Conservation (phyloP, 2,888 invertebrate species). For the Eugnorisma glareosa region DNA sequence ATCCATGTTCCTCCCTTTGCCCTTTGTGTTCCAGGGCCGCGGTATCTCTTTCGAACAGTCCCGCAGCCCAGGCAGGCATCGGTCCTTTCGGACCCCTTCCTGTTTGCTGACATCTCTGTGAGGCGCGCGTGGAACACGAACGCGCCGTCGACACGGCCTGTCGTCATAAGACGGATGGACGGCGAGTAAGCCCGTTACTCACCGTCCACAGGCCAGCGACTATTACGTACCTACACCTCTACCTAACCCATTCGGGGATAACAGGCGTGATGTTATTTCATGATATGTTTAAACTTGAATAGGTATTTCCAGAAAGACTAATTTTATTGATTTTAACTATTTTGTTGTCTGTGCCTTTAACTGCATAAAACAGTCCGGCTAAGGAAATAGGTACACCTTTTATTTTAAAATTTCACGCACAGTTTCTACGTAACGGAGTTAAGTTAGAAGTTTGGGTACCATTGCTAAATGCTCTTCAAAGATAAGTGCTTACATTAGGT, state of each 20-base stretch:
- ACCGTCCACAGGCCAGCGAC: too few relatives aligned
- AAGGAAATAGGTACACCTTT: constrained; percentile 11
- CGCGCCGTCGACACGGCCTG: too few relatives aligned
- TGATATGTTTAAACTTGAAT: neutral
- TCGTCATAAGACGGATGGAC: too few relatives aligned
- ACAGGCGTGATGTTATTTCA: neutral
- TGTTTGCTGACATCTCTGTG: too few relatives aligned
- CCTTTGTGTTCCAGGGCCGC: too few relatives aligned
- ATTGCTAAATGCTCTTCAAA: constrained; percentile 35
- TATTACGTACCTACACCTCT: neutral
- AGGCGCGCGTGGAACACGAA: too few relatives aligned
- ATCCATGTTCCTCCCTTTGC: too few relatives aligned
- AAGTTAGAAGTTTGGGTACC: neutral
- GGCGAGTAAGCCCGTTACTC: too few relatives aligned
- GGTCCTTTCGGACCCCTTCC: too few relatives aligned
- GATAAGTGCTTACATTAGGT: constrained; percentile 2
- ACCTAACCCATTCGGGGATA: neutral
- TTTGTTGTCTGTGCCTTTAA: neutral
- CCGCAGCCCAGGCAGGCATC: too few relatives aligned
- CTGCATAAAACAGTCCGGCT: neutral
- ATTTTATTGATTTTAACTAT: neutral
- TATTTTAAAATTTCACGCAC: constrained; percentile 25
- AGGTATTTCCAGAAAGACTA: neutral
- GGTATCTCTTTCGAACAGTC: too few relatives aligned
- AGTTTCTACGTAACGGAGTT: constrained; percentile 1